These are phyloP conservation scores for Tolmerus cingulatus DNA, from an alignment of 2,888 invertebrate species.

Conservation along the genomic window DNA sequence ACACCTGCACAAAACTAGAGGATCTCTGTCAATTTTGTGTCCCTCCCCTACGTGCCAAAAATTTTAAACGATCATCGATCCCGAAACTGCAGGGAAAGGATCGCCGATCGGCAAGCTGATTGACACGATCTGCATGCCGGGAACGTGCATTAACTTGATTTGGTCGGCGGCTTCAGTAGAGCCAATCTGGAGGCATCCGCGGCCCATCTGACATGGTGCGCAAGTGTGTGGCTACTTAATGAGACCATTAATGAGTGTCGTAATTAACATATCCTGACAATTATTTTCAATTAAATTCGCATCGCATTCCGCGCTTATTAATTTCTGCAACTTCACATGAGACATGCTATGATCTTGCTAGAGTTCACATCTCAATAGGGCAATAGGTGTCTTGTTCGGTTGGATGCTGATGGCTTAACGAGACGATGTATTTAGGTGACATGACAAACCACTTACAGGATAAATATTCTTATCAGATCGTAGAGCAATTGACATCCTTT, in stretches of 20 bases:
- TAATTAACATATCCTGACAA: slow-evolving; percentile 39
- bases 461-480: background rate
- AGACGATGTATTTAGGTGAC: background rate
- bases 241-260: slow-evolving; percentile 28
- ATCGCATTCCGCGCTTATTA: background rate
- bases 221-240: slow-evolving; percentile 9
- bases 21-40: slow-evolving; percentile 10
- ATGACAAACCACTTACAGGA: slow-evolving; percentile 29
- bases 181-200: background rate
- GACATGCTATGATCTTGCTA: background rate
- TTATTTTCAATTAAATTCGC: slow-evolving; percentile 29
- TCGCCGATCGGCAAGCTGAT: background rate
- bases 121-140: slow-evolving; percentile 12
- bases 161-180: background rate
- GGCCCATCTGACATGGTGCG: background rate
- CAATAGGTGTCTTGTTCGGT: background rate
- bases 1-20: slow-evolving; percentile 26
- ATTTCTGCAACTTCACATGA: slow-evolving; percentile 19
- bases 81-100: background rate
- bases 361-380: background rate
- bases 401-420: background rate
- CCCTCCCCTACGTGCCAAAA: slow-evolving; percentile 34
- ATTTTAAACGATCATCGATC: slow-evolving; percentile 17
- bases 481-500: background rate
- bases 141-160: background rate